Evolutionary conservation across 2,888 invertebrate genomes (phyloP), one percentile per base, ranked within the genome.

Genomic region (Diloba caeruleocephala): DNA sequence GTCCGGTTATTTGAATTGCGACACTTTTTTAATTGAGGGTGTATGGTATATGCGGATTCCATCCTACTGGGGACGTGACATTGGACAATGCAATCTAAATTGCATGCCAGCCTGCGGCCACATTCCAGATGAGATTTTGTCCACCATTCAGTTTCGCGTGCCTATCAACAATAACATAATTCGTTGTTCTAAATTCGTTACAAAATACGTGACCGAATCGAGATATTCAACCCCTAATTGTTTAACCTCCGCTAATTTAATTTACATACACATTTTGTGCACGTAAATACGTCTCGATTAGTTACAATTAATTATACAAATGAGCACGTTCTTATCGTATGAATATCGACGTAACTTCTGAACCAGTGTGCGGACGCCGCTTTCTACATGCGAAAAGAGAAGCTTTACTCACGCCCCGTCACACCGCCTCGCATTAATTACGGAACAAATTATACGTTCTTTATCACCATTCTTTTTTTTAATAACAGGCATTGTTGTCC

Each of bases 401-500:
- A 87, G 88, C 89, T 84, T 82, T 85, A 83, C 88, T 84, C 88
- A 89, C 89, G 89, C 84, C 87, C 82, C 89, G 88, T 89, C 90
- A 88, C 89, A 88, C 85, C 80, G 83, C 78, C 77, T 77, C 83
- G 85, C 84, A 85, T 84, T 90, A 85, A 91, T 90, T 91, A 90
- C 77, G 66, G 73, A 76, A 85, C 85, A 90, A 92, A 92, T 92
- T 92, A 88, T 82, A 91, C 78, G 84, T 91, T 91, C 81, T 88
- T 89, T 89, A 92, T 90, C 88, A 87, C 87, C 85, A 79, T 81
- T 82, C 84, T 84, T 87, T 87, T 85, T 87, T 90, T 87, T 91
- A 91, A 92, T 92, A 90, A 90, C 90, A 91, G 86, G 84, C 88
- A 88, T 87, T 89, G 90, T 90, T 89, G 84, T 87, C 77, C 87